Evolutionary conservation across 1,140 invertebrate genomes (phyloP).

Genomic region (Achatina immaculata): DNA sequence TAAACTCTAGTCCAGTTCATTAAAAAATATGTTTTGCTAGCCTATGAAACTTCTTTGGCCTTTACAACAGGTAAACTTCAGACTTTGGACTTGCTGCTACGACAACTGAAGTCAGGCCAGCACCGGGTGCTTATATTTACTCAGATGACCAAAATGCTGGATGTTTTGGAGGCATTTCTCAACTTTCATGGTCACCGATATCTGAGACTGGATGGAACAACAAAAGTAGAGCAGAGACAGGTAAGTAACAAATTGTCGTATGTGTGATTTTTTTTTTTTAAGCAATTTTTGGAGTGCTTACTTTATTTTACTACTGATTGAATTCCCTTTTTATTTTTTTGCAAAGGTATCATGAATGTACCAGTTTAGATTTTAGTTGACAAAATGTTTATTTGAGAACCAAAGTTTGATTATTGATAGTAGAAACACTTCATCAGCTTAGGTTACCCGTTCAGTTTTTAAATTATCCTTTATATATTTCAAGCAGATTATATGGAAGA

Average conservation of each 20-base stretch:
- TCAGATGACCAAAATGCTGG: conserved; percentile 99
- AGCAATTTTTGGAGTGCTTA: not conserved
- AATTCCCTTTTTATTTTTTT: not conserved
- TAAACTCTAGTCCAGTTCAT: too few relatives aligned
- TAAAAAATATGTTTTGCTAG: too few relatives aligned
- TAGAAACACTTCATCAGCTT: too few relatives aligned
- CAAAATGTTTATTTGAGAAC: too few relatives aligned
- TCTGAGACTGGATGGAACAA: conserved; percentile 96
- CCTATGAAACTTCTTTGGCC: too few relatives aligned
- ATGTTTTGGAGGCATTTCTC: conserved; percentile 97
- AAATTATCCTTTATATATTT: too few relatives aligned
- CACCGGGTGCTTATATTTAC: conserved; percentile 98
- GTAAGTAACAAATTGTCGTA: conserved; percentile 68
- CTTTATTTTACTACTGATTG: not conserved
- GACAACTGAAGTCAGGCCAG: conserved; percentile 84
- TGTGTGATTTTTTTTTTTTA: not conserved
- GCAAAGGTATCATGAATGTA: too few relatives aligned
- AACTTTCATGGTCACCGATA: conserved; percentile 97
- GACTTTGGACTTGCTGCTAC: conserved; percentile 84
- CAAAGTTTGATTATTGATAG: too few relatives aligned
- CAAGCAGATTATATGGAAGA: too few relatives aligned
- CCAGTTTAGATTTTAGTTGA: too few relatives aligned
- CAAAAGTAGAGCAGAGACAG: conserved; percentile 94
- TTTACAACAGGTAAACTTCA: conserved; percentile 78
- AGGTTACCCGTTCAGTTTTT: too few relatives aligned